Conservation (phyloP, 2,797 vertebrate genomes). For the Falco cherrug region DNA sequence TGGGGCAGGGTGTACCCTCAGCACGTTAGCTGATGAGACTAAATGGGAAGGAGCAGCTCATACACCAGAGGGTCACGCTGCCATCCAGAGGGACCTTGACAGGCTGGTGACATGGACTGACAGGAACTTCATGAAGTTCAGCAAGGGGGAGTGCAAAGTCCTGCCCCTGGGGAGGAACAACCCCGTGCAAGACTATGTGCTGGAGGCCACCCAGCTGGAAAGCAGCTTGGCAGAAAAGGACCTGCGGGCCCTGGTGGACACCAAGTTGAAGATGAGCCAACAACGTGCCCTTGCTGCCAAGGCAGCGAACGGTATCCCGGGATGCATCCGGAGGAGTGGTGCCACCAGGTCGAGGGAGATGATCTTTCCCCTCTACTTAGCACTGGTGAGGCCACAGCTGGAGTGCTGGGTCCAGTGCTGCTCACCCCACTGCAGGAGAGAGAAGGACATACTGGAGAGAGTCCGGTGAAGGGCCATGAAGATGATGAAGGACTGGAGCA, state of each 20-base stretch:
- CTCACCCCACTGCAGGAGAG: not conserved
- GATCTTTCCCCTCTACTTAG: not conserved
- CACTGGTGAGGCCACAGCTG: not conserved
- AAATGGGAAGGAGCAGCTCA: not conserved
- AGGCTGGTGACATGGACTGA: too few species aligned
- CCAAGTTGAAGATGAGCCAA: not conserved
- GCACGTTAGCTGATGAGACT: not conserved
- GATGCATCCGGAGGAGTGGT: not conserved
- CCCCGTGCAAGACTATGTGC: too few species aligned
- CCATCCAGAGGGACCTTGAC: not conserved
- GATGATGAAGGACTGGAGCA: not conserved
- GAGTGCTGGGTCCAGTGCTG: not conserved
- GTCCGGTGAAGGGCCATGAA: not conserved
- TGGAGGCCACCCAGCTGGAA: not conserved
- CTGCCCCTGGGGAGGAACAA: too few species aligned
- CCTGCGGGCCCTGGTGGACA: not conserved
- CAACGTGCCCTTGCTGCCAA: not conserved
- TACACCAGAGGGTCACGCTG: not conserved
- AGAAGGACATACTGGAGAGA: not conserved
- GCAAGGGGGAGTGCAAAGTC: too few species aligned
- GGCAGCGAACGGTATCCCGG: not conserved
- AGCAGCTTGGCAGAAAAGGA: not conserved
- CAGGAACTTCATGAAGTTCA: too few species aligned
- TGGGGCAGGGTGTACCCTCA: not conserved
- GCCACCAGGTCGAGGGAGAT: not conserved